Base-by-base conservation (phyloP, 2,888 invertebrate genomes). In the Eurytoma californica region DNA sequence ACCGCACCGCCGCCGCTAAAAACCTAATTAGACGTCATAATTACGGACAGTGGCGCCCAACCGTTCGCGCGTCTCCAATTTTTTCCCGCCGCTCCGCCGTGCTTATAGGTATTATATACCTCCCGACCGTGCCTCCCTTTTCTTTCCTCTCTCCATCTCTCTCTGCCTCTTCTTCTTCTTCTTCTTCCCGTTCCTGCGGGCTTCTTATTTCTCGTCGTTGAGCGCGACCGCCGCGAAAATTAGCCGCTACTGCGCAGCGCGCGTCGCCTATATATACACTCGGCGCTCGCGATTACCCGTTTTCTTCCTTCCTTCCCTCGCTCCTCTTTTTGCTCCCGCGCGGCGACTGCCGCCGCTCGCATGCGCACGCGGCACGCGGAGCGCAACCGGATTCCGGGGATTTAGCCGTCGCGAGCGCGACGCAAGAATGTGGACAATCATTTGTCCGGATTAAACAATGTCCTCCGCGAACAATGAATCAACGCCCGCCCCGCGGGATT, bases 11-110 rank as follows among this genome's bases (percentile, higher is more conserved):
- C 84, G 86, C 86, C 85, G 88, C 88, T 88, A 87, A 88, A 88
- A 89, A 88, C 85, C 86, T 89, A 89, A 89, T 89, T 89, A 89
- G 89, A 89, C 88, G 89, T 89, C 89, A 89, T 89, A 89, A 89
- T 89, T 89, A 89, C 86, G 84, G 77, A 72, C 88, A 88, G 88
- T 83, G 88, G 84, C 82, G 84, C 85, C 85, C 89, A 88, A 86
- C 83, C 39, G 39, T 39, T 39, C 39, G 39, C 39, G 39, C 39
- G 39, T 9, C 39, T 39, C 39, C 39, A 39, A 39, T 39, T 39
- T 53, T 53, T 14, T n/a, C n/a, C 82, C 18, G 65, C 30, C 28
- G n/a, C 60, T 47, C 51, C 53, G 49, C 66, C 65, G 14, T 53
- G 58, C 69, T 69, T 63, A 69, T 55, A 55, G 69, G 68, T 61